Base-by-base conservation (phyloP, 2,888 invertebrate species). In the Pheosia tremula region DNA sequence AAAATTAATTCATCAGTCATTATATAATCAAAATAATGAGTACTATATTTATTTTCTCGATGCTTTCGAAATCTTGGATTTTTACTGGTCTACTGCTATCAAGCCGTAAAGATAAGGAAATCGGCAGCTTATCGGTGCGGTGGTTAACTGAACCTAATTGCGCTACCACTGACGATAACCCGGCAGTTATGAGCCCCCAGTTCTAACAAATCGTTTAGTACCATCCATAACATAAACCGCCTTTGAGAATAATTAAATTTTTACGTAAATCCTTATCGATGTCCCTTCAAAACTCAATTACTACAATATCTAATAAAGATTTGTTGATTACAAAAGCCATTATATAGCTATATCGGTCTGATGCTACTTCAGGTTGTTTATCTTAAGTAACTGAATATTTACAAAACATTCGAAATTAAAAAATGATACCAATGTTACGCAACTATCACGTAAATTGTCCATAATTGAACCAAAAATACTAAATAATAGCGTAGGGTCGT, bases 141-240 rank as follows among this genome's bases (percentile, higher is more conserved):
- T 77, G 72, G 79, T 79, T 75, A 78, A 82, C 70, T 75, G 77
- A 78, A 75, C 73, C 85, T 84, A 84, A 84, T 89, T 88, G 88
- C 82, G 80, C 75, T 57, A 75, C 79, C 76, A 81, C 82, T 77
- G 76, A 66, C 78, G 90, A 91, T 90, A 90, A 86, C 82, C 80
- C 77, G 60, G 75, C 83, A 83, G 89, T 88, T 88, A 90, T 71
- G 71, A 76, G 73, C 80, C 72, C 78, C 75, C 75, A 66, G 62
- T 71, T 74, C 74, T 76, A 61, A 71, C 70, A 57, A 57, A 69
- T 56, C 67, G 63, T 65, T 71, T 72, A 76, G 67, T 74, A 66
- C 62, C 57, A 68, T 60, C 59, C 43, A 59, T 58, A 59, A 60
- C 67, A 62, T 67, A 60, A 66, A 62, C 43, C 45, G 24, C 57